Conservation (phyloP, 2,797 vertebrate genomes). For the Clarias laeviceps region DNA sequence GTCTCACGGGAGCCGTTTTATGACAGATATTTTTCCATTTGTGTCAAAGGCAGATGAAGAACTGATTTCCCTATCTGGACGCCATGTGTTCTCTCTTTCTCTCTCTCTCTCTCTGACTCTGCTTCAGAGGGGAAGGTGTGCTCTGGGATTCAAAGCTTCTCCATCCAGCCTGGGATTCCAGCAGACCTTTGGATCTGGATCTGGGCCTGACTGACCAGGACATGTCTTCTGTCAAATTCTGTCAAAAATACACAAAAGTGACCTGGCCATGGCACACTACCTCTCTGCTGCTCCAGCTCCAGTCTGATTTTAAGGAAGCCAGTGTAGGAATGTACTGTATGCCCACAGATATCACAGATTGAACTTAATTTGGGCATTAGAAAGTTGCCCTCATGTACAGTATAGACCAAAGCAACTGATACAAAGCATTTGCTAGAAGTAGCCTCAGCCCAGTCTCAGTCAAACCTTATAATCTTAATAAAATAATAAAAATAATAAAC, state of each 20-base stretch:
- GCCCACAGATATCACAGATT: background rate
- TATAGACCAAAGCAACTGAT: background rate
- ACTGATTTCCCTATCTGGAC: conserved; percentile 52
- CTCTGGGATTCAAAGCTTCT: conserved; percentile 36
- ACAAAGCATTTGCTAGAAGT: background rate
- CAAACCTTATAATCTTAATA: background rate
- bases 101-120: conserved; percentile 22
- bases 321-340: background rate
- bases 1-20: conserved; percentile 49
- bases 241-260: conserved; percentile 21
- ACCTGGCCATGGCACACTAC: background rate
- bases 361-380: background rate
- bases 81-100: conserved; percentile 50
- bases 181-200: conserved; percentile 44
- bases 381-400: background rate
- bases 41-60: conserved; percentile 49
- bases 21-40: conserved; percentile 54
- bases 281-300: background rate
- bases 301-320: conserved; percentile 10
- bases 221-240: conserved; percentile 24
- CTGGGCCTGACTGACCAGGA: conserved; percentile 44
- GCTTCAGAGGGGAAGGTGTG: conserved; percentile 36
- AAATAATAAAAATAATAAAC: too few relatives aligned
- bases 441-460: background rate
- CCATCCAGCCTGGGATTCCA: conserved; percentile 47